Percentiles rank a stretch among this genome's conserved stretches.
Conservation (phyloP, 2,797 vertebrate genomes). For the Spizella passerina region DNA sequence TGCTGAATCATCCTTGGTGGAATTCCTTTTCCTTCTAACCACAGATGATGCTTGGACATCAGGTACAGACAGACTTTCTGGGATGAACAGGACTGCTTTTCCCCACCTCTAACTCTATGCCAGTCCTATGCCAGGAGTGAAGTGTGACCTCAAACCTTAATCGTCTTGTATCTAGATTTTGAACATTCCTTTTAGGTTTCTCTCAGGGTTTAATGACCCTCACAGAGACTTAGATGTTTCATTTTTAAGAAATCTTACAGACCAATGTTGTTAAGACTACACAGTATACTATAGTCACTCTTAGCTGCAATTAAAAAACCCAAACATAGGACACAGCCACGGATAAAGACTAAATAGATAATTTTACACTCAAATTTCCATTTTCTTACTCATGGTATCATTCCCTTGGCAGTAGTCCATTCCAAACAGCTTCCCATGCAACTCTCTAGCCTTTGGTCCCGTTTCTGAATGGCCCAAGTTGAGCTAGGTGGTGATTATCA, state of each 20-base stretch:
- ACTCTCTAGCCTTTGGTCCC: background rate
- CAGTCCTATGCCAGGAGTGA: background rate
- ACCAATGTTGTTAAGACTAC: background rate
- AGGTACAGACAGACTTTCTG: background rate
- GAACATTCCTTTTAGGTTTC: background rate
- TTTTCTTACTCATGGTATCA: background rate
- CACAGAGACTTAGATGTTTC: background rate
- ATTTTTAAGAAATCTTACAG: background rate
- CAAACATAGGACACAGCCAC: background rate
- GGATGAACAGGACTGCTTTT: background rate
- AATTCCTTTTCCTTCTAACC: background rate
- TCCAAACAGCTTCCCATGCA: background rate
- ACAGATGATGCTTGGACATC: background rate
- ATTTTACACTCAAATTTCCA: background rate
- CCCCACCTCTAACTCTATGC: accelerated
- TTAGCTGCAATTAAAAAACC: background rate
- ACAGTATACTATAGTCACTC: background rate
- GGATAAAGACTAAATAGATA: background rate
- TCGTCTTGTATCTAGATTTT: background rate
- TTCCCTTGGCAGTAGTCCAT: background rate
- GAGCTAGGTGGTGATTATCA: background rate
- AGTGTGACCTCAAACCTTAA: background rate
- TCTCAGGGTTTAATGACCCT: background rate
- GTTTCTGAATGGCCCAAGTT: background rate
- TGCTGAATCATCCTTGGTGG: background rate